Evolutionary conservation across 2,888 invertebrate genomes (phyloP).

Genomic region (Neoitamus cyanurus): DNA sequence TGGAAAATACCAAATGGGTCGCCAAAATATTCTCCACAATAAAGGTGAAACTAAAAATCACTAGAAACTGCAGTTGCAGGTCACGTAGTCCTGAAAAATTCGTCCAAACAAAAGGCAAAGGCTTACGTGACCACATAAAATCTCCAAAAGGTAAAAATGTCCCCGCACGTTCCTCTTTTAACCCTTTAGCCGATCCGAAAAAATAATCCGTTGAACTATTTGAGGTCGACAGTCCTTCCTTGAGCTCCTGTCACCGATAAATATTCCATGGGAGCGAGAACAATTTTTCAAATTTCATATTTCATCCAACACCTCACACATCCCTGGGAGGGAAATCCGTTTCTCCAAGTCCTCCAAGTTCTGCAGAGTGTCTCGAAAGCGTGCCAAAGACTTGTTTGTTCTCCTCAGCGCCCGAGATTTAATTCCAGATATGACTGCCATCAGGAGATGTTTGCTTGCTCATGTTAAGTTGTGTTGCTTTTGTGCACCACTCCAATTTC

Average conservation of each 20-base stretch:
- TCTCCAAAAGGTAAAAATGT: slow-evolving; percentile 10
- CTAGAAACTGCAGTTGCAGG: not conserved
- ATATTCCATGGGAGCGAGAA: slow-evolving; percentile 30
- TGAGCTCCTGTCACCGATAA: not conserved
- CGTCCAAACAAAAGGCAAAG: not conserved
- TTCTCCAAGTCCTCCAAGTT: not conserved
- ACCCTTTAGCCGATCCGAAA: not conserved
- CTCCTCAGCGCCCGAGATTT: not conserved
- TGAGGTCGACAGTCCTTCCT: not conserved
- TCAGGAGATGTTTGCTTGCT: slow-evolving; percentile 15
- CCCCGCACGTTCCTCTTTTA: not conserved
- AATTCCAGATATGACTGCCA: slow-evolving; percentile 27
- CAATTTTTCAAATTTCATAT: slow-evolving; percentile 35
- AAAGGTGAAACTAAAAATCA: not conserved
- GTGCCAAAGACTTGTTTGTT: slow-evolving; percentile 39
- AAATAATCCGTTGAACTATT: not conserved
- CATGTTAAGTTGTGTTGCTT: not conserved
- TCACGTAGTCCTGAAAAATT: not conserved
- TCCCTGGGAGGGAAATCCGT: not conserved
- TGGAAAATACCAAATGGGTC: not conserved
- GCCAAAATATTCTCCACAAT: not conserved
- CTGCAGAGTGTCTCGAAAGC: not conserved
- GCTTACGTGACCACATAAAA: not conserved
- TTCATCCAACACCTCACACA: slow-evolving; percentile 13
- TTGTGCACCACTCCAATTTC: slow-evolving; percentile 11